Evolutionary conservation across 30 jellyfish, hydroid and myxozoan genomes (phyloP), one percentile per base, ranked within the genome.

Genomic region (Aurelia sp.): DNA sequence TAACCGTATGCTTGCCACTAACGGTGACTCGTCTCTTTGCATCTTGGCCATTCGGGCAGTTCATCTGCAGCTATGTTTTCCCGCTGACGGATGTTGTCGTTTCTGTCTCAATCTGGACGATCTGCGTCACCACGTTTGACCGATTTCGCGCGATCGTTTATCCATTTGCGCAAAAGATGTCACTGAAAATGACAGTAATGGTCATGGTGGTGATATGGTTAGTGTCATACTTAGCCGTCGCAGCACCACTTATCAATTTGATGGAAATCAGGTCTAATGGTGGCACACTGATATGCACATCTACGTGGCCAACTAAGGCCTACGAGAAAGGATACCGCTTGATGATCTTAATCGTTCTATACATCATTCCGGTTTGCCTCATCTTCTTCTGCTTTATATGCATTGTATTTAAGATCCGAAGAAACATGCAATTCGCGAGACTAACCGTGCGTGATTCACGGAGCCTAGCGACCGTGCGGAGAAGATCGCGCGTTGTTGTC

Each of bases 21-120:
- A 57, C 88, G 7, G 62, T 90, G 15, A 37, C 71, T n/a, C 82
- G 86, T 11, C 77, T 76, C 51, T 90, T 73, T 63, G 71, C 75
- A 40, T 67, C 96, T 0, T 95, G 99, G 99, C 99, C 99, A 27
- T 90, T 90, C 85, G 99, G 99, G 6, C 74, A 11, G 53, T 65
- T 85, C 73, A 73, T 90, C 23, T 95, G 99, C 89, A 79, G 85
- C 68, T 95, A 80, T 67, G 7, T 95, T 30, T 90, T 62, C 67
- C 94, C 98, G 18, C 40, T 90, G 50, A 62, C 96, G 3, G 99
- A 95, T 62, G 99, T 95, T 37, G 73, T 95, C 71, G 87, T 86
- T 27, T 97, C 92, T 6, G 90, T 79, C 4, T 90, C 99, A 33
- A 81, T 89, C 11, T 41, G 81, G 44, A 95, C 99, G 13, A 57